Evolutionary conservation across 1,140 invertebrate genomes (phyloP).

Genomic region (Radopholus similis): DNA sequence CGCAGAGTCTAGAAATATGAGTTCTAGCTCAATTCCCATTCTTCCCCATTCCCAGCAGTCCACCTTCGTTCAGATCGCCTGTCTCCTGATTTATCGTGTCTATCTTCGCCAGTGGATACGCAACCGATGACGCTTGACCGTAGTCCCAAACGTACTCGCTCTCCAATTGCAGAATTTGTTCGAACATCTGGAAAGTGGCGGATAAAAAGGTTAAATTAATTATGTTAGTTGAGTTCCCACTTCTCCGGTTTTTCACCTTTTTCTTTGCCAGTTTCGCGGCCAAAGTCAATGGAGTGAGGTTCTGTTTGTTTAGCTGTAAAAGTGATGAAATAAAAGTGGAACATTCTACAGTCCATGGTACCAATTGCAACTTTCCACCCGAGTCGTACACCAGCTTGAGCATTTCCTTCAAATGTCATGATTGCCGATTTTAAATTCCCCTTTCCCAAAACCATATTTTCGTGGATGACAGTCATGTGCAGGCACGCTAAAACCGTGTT

Average conservation of each 20-base stretch:
- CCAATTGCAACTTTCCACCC: slow-evolving; percentile 77
- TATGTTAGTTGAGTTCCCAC: neutral
- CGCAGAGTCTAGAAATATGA: too few species aligned
- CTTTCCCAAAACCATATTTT: slow-evolving; percentile 74
- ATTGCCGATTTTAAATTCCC: neutral
- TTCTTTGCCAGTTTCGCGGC: slow-evolving; percentile 85
- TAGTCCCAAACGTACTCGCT: slow-evolving; percentile 63
- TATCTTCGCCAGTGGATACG: slow-evolving; percentile 88
- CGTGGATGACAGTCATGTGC: slow-evolving; percentile 92
- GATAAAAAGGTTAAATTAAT: slow-evolving; percentile 1
- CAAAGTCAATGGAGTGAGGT: slow-evolving; percentile 85
- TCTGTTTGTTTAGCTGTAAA: slow-evolving; percentile 70
- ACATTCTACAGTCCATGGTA: slow-evolving; percentile 39
- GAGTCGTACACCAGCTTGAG: slow-evolving; percentile 91
- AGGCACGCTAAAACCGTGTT: slow-evolving; percentile 61
- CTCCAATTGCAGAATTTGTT: slow-evolving; percentile 62
- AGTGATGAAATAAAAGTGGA: too few species aligned
- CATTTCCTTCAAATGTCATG: slow-evolving; percentile 70
- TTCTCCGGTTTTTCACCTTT: too few species aligned
- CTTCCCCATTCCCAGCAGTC: too few species aligned
- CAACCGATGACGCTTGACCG: slow-evolving; percentile 70
- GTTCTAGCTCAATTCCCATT: too few species aligned
- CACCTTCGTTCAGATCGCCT: slow-evolving; percentile 84
- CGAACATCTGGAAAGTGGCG: slow-evolving; percentile 81
- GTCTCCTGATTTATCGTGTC: slow-evolving; percentile 89